Conservation (phyloP, 23 tunicate genomes). For the Styela clava region DNA sequence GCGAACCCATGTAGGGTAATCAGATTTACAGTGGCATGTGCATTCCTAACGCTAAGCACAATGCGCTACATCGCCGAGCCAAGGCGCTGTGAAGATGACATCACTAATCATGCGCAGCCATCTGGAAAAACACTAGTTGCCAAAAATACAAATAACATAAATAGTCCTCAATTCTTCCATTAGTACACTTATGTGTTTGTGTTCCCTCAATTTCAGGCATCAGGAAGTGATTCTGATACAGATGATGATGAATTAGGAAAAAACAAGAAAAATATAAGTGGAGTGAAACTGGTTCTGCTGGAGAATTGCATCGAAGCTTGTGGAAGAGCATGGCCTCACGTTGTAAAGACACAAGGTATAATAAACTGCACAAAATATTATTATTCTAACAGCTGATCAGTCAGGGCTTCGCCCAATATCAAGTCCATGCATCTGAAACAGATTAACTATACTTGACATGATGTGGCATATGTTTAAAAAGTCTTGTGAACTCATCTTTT, state of each 20-base stretch:
- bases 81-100: too few species aligned
- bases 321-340: conserved; percentile 22
- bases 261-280: neutral
- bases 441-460: neutral
- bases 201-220: neutral
- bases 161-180: too few species aligned
- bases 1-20: too few species aligned
- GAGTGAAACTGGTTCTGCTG: conserved; percentile 3
- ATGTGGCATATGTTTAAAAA: neutral
- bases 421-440: too few species aligned
- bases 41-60: too few species aligned
- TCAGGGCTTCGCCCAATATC: neutral
- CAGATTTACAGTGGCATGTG: too few species aligned
- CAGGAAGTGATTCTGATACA: conserved; percentile 5
- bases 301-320: conserved; percentile 14
- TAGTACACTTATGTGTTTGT: too few species aligned
- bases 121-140: too few species aligned
- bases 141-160: too few species aligned
- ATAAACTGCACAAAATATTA: neutral
- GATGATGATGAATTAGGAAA: neutral
- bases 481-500: neutral
- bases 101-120: too few species aligned
- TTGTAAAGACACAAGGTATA: conserved; percentile 17
- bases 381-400: neutral
- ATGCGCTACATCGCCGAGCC: too few species aligned